These are phyloP conservation scores for Lithobius niger DNA, from an alignment of 1,140 invertebrate genomes.

Conservation along the genomic window DNA sequence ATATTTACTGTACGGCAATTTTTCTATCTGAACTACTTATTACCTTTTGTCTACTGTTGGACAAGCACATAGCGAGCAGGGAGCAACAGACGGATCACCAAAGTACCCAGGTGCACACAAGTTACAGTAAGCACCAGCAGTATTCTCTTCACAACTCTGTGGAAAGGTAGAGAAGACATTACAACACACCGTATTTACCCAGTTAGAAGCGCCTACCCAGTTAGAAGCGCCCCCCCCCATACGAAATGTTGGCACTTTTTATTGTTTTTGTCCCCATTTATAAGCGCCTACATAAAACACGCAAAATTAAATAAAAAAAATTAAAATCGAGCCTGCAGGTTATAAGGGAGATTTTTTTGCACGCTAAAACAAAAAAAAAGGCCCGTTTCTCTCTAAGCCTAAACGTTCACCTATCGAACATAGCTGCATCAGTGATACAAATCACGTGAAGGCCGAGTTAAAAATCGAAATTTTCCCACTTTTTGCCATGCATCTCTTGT, in stretches of 20 bases:
- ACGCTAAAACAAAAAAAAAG: too few species aligned
- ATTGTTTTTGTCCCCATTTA: neutral
- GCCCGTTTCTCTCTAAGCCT: too few species aligned
- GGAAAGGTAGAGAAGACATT: slow-evolving; percentile 19
- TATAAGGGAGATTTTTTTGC: too few species aligned
- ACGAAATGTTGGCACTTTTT: neutral
- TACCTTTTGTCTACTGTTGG: slow-evolving; percentile 39
- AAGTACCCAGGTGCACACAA: slow-evolving; percentile 68
- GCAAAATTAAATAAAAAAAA: neutral
- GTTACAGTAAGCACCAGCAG: slow-evolving; percentile 59
- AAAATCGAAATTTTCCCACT: too few species aligned
- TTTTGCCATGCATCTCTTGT: too few species aligned
- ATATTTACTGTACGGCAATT: neutral
- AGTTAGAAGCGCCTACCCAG: too few species aligned
- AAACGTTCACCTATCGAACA: too few species aligned
- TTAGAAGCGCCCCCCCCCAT: neutral
- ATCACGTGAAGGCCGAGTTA: too few species aligned
- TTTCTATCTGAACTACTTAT: neutral
- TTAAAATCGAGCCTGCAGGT: neutral
- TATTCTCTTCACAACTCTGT: slow-evolving; percentile 70
- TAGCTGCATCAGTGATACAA: too few species aligned
- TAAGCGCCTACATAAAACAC: neutral
- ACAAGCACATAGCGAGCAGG: slow-evolving; percentile 60
- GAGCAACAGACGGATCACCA: slow-evolving; percentile 47
- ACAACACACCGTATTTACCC: too few species aligned